A percentile compares a stretch with the other conserved stretches of the same genome.
phyloP scores from a whole-genome alignment of 2,888 invertebrate species.

The Conomelus anceps region DNA sequence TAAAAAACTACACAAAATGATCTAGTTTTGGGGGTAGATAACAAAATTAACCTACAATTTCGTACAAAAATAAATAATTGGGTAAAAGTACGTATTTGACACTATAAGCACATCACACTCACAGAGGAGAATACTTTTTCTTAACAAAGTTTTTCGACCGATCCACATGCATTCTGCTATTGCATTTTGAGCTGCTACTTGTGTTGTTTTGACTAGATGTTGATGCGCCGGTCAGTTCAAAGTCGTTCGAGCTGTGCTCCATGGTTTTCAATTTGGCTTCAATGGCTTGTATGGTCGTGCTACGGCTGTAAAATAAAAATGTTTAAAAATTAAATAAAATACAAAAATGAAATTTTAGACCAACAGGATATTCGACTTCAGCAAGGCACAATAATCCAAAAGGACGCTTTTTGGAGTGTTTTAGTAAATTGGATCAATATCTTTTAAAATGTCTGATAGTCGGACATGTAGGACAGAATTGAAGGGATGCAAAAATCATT shows the following conservation, averaged over 20 bases:
- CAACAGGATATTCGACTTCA: background rate
- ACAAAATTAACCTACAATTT: too few relatives aligned
- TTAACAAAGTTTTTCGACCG: background rate
- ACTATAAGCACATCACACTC: background rate
- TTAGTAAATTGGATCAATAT: too few relatives aligned
- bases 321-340: background rate
- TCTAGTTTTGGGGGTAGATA: too few relatives aligned
- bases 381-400: too few relatives aligned
- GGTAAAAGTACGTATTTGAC: background rate
- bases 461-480: too few relatives aligned
- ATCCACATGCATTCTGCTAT: background rate
- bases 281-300: constrained; percentile 78
- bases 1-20: too few relatives aligned
- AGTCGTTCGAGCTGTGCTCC: constrained; percentile 45
- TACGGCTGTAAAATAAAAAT: constrained; percentile 50
- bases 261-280: constrained; percentile 79
- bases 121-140: background rate
- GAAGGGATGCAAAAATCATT: too few relatives aligned
- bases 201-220: background rate
- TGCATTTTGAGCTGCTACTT: background rate
- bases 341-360: constrained; percentile 3
- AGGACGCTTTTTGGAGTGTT: too few relatives aligned
- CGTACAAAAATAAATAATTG: too few relatives aligned
- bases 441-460: too few relatives aligned
- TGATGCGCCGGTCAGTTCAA: constrained; percentile 16